phyloP scores from a whole-genome alignment of 2,888 invertebrate genomes.

The Chirona hameri region DNA sequence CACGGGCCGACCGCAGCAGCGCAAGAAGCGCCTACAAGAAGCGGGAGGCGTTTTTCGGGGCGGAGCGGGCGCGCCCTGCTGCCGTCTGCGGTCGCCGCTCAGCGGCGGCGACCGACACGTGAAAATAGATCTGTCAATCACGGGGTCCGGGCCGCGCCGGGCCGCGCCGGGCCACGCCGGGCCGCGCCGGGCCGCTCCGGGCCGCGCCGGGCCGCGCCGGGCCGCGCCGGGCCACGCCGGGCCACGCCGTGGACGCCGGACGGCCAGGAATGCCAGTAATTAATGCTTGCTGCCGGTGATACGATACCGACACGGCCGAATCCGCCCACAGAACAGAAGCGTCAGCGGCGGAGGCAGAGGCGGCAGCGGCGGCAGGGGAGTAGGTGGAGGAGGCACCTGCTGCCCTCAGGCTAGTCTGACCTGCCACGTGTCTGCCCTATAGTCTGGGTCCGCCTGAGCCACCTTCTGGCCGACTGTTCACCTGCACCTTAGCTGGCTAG shows the following conservation, averaged over 20 bases:
- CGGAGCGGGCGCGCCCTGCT: background rate
- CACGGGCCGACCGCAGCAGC: background rate
- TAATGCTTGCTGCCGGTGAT: background rate
- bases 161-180: background rate
- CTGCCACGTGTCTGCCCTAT: no score
- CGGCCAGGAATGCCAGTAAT: background rate
- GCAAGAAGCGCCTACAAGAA: background rate
- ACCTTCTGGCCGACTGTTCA: no score
- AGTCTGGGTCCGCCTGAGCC: no score
- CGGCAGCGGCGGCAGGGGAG: no score
- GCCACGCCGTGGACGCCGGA: background rate
- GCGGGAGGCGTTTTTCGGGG: background rate
- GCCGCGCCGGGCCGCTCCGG: no score
- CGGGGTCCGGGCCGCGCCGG: background rate
- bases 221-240: background rate
- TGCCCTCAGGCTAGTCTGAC: no score
- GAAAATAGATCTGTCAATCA: conserved; percentile 26
- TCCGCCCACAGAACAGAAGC: background rate
- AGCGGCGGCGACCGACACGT: background rate
- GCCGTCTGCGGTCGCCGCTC: background rate
- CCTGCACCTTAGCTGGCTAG: no score
- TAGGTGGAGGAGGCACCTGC: no score
- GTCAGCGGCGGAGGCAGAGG: no score
- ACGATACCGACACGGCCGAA: background rate
- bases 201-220: background rate